Conservation (phyloP, 1,140 invertebrate species). For the Psilanteris sp. region DNA sequence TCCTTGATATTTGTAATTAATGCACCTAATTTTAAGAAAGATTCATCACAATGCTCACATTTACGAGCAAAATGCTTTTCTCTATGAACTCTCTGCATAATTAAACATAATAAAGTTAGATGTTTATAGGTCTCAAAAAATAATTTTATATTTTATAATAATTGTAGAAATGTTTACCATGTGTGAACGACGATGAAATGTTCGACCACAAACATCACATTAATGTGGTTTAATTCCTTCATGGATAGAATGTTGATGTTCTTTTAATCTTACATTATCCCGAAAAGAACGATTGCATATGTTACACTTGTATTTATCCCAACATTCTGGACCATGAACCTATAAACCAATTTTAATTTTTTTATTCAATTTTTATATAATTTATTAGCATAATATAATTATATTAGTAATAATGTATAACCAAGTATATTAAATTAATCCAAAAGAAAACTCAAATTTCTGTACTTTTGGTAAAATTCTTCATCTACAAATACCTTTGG, state of each 20-base stretch:
- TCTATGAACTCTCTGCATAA: slow-evolving; percentile 63
- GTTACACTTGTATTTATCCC: slow-evolving; percentile 68
- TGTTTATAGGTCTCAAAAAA: no score
- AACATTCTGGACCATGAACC: slow-evolving; percentile 71
- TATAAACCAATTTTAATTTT: no score
- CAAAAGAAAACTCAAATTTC: slow-evolving; percentile 67
- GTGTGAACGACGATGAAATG: slow-evolving; percentile 68
- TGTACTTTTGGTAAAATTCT: slow-evolving; percentile 69
- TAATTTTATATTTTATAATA: no score
- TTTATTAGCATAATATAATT: no score
- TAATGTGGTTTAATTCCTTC: slow-evolving; percentile 68
- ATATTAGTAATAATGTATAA: no score
- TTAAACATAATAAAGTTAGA: slow-evolving; percentile 1
- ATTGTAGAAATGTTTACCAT: no score
- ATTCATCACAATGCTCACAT: slow-evolving; percentile 72
- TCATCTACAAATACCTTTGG: slow-evolving; percentile 68
- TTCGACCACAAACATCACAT: slow-evolving; percentile 69
- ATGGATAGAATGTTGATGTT: slow-evolving; percentile 67
- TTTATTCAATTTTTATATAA: no score
- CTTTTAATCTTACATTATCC: slow-evolving; percentile 65
- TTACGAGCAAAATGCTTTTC: slow-evolving; percentile 67
- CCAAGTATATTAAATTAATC: no score
- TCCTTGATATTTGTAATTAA: slow-evolving; percentile 60
- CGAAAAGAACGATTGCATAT: slow-evolving; percentile 69
- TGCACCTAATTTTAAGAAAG: slow-evolving; percentile 58